Percentiles rank a stretch among this genome's conserved stretches.
phyloP scores from a whole-genome alignment of 2,888 invertebrate genomes.

The Cephus pygmeus region DNA sequence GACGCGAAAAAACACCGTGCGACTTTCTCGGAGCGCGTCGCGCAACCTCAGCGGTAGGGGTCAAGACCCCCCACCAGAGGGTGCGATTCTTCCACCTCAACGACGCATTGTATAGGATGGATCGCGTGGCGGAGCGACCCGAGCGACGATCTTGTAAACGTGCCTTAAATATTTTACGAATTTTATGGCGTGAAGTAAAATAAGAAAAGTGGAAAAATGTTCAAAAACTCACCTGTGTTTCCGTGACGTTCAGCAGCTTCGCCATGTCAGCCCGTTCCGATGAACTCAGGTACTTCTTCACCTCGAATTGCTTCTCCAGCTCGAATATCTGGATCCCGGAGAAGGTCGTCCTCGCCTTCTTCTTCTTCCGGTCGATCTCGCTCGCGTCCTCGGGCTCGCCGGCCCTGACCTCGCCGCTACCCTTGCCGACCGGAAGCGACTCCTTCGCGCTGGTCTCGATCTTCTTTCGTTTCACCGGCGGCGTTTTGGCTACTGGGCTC shows the following conservation, averaged over 20 bases:
- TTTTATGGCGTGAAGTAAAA: too few relatives aligned
- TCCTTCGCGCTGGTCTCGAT: constrained; percentile 47
- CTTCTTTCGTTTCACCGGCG: constrained; percentile 53
- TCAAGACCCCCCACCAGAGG: too few relatives aligned
- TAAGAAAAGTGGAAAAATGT: background rate
- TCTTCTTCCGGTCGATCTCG: constrained; percentile 72
- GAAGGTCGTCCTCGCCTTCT: constrained; percentile 94
- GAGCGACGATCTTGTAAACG: background rate
- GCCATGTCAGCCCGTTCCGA: constrained; percentile 96
- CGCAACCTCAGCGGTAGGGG: background rate
- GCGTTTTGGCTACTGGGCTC: constrained; percentile 36
- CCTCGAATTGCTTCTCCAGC: constrained; percentile 94
- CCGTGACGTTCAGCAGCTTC: constrained; percentile 91
- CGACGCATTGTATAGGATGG: background rate
- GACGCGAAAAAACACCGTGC: background rate
- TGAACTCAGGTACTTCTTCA: constrained; percentile 95
- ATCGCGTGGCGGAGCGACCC: background rate
- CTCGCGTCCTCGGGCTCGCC: constrained; percentile 69
- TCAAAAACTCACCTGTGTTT: constrained; percentile 84
- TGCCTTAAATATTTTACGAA: background rate
- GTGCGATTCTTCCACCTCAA: background rate
- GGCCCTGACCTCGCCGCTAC: constrained; percentile 34
- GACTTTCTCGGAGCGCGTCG: background rate
- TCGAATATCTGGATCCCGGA: constrained; percentile 97
- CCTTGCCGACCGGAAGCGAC: constrained; percentile 47